Base-by-base conservation (phyloP, 2,113 vertebrate genomes). In the Vidua macroura region DNA sequence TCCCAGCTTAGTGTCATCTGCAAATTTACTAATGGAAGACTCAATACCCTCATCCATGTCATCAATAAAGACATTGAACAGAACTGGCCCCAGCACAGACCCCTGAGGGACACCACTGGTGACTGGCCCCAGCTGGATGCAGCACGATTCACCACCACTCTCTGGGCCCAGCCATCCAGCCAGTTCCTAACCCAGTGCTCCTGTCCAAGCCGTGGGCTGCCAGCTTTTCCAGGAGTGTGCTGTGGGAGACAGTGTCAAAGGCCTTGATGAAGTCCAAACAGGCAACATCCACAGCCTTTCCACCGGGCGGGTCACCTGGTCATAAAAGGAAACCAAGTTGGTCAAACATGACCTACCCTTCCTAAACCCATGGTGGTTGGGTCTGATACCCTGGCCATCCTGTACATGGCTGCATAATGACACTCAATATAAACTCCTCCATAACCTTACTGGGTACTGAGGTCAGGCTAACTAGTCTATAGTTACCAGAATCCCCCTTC, bases 1-100 rank as follows among this genome's bases (percentile, higher is more conserved):
- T 59, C 23, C n/a, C n/a, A 25, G 15, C n/a, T 59, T 37, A 35
- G n/a, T 3, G n/a, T 59, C 2, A 0, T 37, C 15, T 11, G 10
- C n/a, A 37, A 37, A 37, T 59, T 59, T 37, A 25, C n/a, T 25
- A 25, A 37, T 37, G 15, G 25, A 59, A 59, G 23, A 33, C 53
- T 33, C 11, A 59, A 37, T 11, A 17, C 23, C 15, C 23, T 37
- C n/a, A 59, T 37, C 23, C n/a, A 59, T 25, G 58, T 59, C n/a
- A 25, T 4, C n/a, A 60, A 12, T 37, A 8, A 37, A 37, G 10
- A 35, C 24, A 59, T 11, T 25, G n/a, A 59, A 35, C 10, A 59
- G 16, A 35, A 59, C 1, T 17, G n/a, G 15, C 10, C n/a, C 58
- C 23, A 59, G n/a, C n/a, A 25, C 15, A 37, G n/a, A 37, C 1